Percentiles rank a stretch among this genome's conserved stretches.
These are phyloP conservation scores for Abramis brama DNA, from an alignment of 2,113 vertebrate genomes.

Conservation along the genomic window DNA sequence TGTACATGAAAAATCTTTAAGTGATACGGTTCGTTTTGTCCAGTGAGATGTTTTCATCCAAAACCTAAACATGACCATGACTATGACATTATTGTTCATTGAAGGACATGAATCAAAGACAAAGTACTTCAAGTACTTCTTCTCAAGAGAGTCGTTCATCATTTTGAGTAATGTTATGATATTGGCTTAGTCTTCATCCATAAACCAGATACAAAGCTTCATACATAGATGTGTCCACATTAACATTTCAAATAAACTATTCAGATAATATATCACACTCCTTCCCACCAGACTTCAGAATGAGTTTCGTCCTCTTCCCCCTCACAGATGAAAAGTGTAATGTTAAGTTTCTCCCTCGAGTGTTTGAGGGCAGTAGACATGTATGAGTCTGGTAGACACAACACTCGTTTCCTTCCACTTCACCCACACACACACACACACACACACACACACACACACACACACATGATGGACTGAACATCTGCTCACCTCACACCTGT, in stretches of 20 bases:
- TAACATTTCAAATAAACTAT: background rate
- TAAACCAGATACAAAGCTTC: background rate
- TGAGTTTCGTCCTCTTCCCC: background rate
- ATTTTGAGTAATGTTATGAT: too few relatives aligned
- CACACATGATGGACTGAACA: too few relatives aligned
- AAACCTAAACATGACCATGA: too few relatives aligned
- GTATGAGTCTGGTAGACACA: slow-evolving; percentile 37
- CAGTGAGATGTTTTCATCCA: too few relatives aligned
- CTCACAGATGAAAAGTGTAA: slow-evolving; percentile 27
- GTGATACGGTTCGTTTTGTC: too few relatives aligned
- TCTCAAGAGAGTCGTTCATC: too few relatives aligned
- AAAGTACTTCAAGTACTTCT: background rate
- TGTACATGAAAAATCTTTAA: too few relatives aligned
- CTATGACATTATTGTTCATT: too few relatives aligned
- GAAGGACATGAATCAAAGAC: background rate
- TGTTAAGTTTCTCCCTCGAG: slow-evolving; percentile 33
- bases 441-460: too few relatives aligned
- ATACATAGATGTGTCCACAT: background rate
- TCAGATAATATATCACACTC: too few relatives aligned
- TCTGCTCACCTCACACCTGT: slow-evolving; percentile 9
- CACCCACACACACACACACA: background rate
- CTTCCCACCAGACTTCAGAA: background rate
- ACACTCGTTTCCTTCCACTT: slow-evolving; percentile 35
- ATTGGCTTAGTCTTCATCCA: background rate
- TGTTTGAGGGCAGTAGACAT: slow-evolving; percentile 9